Evolutionary conservation across 2,888 invertebrate species (phyloP).

Genomic region (Calameuta pallipes): DNA sequence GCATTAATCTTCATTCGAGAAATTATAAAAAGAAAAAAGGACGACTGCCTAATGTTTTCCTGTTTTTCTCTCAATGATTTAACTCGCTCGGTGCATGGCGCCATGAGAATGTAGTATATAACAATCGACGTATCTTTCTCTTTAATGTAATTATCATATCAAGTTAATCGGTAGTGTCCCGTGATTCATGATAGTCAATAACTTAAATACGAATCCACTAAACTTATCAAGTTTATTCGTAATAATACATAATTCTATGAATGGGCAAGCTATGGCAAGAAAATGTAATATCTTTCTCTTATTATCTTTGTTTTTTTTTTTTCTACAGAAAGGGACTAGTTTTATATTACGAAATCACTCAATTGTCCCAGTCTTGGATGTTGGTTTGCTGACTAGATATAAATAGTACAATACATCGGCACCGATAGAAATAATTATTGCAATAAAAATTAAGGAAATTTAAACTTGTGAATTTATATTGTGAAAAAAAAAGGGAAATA

Average conservation of each 20-base stretch:
- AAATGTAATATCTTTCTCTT: not conserved
- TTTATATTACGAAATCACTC: not conserved
- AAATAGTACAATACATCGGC: not conserved
- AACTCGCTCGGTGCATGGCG: not conserved
- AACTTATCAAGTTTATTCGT: not conserved
- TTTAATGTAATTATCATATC: not conserved
- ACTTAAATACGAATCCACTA: not conserved
- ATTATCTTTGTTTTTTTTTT: not conserved
- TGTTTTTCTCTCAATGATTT: not conserved
- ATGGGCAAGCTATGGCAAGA: not conserved
- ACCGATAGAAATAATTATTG: not conserved
- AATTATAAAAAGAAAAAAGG: not conserved
- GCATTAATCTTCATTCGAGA: not conserved
- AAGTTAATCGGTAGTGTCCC: not conserved
- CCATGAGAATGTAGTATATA: not conserved
- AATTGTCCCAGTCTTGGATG: not conserved
- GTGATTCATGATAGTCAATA: not conserved
- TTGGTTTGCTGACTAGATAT: not conserved
- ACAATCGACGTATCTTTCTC: not conserved
- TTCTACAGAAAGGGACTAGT: not conserved
- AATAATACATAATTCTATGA: not conserved
- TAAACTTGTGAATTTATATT: not conserved
- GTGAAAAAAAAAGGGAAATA: not conserved
- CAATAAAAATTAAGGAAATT: not conserved
- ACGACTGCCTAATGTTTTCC: not conserved